Evolutionary conservation across 1,140 invertebrate species (phyloP).

Genomic region (Apocrypta bakeri): DNA sequence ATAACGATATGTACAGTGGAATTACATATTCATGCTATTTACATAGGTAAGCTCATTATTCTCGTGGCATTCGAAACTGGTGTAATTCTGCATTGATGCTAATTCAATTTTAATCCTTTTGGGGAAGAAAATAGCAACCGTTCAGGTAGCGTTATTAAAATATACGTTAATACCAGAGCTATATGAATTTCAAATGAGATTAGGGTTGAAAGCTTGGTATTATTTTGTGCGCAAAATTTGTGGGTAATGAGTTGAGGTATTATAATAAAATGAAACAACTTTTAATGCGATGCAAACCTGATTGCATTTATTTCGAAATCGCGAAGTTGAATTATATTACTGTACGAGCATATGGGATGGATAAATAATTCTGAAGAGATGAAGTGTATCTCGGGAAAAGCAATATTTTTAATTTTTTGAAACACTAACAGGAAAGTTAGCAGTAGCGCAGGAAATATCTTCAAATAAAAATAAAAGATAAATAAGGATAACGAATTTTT

Average conservation of each 20-base stretch:
- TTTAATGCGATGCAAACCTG: neutral
- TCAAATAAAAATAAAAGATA: too few species aligned
- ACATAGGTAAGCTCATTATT: slow-evolving; percentile 3
- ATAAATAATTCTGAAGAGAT: neutral
- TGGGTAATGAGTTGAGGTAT: neutral
- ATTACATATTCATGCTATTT: neutral
- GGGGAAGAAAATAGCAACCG: neutral
- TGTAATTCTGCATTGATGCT: neutral
- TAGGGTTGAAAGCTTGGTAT: neutral
- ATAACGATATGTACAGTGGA: neutral
- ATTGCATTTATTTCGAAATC: neutral
- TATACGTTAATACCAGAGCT: neutral
- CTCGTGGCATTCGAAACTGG: neutral
- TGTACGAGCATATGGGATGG: too few species aligned
- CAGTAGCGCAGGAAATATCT: slow-evolving; percentile 18
- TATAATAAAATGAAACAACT: neutral
- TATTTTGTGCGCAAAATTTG: neutral
- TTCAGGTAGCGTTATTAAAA: neutral
- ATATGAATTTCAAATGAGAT: neutral
- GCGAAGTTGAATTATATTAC: neutral
- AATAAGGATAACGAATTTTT: too few species aligned
- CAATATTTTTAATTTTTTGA: slow-evolving; percentile 22
- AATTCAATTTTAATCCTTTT: slow-evolving; percentile 3
- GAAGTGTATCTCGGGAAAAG: neutral
- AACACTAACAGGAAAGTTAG: neutral